Evolutionary conservation across 2,797 vertebrate species (phyloP), one percentile per base, ranked within the genome.

Genomic region (Pterois miles): DNA sequence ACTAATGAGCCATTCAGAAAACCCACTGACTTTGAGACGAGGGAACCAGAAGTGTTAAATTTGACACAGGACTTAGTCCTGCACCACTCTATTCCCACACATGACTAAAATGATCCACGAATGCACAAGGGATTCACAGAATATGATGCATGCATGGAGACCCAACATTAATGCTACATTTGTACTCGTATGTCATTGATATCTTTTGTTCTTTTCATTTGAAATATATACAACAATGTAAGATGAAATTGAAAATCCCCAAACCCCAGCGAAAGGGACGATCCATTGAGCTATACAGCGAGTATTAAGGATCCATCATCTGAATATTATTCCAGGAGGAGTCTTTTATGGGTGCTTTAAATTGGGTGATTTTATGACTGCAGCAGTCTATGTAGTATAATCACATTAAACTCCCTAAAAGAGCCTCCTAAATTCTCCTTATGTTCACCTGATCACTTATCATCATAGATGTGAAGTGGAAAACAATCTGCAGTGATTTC

Each of bases 271-370:
- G 0, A 43, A 77, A 74, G 18, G 22, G 66, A 72, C 65, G 20
- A 74, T 27, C 16, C 67, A 31, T 23, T 54, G 70, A 76, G 59
- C 62, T 54, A 50, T 12, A 63, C 12, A 59, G 46, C 16, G 62
- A 54, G 76, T 65, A 72, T 77, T 67, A 86, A 84, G 73, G 67
- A 88, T 78, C 74, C 54, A 85, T 90, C 71, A 79, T 88, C 34
- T 65, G 82, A 77, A 78, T 86, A 86, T 86, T 89, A 89, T 89
- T 81, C 88, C 83, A 33, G 59, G 18, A 74, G 80, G 80, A 81
- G 75, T 53, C 60, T 87, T 90, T 91, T 88, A 91, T 89, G 78
- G 72, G 50, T 43, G 53, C 76, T 85, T 89, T 91, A 89, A 93
- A 88, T 75, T 80, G 86, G 82, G 34, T 81, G 86, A 83, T 86